Base-by-base conservation (phyloP, 2,113 vertebrate species). In the Scomber scombrus region DNA sequence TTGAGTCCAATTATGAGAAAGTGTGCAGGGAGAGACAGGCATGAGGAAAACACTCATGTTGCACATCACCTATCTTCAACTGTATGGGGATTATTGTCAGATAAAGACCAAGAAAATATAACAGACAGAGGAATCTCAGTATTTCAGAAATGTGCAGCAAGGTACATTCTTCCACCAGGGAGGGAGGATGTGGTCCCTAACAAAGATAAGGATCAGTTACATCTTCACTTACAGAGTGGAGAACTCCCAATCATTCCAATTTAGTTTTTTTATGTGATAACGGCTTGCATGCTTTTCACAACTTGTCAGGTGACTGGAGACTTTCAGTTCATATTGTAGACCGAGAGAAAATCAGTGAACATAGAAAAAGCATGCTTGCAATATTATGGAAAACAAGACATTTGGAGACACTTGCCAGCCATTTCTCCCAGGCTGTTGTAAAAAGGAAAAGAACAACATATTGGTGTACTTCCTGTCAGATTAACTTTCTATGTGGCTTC, bases 1-100 rank as follows among this genome's bases (percentile, higher is more conserved):
- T 66, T 19, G 58, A 83, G 81, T 50, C 77, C 78, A 82, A 78
- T 91, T 85, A 91, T 71, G 54, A 81, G 75, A 70, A 78, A 75
- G 52, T 81, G 83, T 78, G 65, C 71, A 75, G 66, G 66, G 69
- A 82, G 66, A 57, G 78, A 75, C 64, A 64, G 47, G 34, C 50
- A 70, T 14, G 19, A 49, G 77, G 76, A 75, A 83, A 16, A 78
- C 66, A 71, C 51, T 74, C 68, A 78, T 80, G 84, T 75, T 81
- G 50, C 29, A 75, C 70, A 64, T 63, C 51, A 16, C 52, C 47
- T 54, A 57, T 67, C 60, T 78, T 55, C 18, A 62, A 49, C 62
- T 85, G 81, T 67, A 50, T 75, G 80, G 68, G 75, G 66, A 79
- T 83, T 66, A 67, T 82, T 87, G 85, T 81, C 65, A 73, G 75